Conservation (phyloP, 1,140 invertebrate genomes). For the Macrobrachium nipponense region DNA sequence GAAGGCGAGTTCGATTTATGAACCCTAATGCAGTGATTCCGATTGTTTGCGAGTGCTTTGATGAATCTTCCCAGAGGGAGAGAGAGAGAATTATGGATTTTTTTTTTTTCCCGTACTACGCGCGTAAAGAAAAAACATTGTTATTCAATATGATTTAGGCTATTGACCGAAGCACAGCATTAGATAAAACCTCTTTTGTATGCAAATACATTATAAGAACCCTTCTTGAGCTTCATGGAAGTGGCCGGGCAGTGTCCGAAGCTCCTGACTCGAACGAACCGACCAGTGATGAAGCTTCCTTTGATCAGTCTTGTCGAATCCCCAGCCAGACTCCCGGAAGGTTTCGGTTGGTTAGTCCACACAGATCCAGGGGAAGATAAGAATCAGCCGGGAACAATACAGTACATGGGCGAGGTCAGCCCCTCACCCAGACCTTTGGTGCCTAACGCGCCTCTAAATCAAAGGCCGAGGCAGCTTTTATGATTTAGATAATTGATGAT, state of each 20-base stretch:
- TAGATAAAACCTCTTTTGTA: not conserved
- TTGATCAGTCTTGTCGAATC: not conserved
- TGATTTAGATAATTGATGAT: constrained; percentile 12
- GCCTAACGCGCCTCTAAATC: constrained; percentile 13
- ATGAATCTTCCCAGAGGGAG: constrained; percentile 3
- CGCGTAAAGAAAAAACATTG: too few relatives aligned
- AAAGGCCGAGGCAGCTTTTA: not conserved
- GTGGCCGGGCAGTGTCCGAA: too few relatives aligned
- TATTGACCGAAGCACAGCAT: not conserved
- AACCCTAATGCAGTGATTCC: not conserved
- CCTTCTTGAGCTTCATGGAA: too few relatives aligned
- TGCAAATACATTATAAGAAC: too few relatives aligned
- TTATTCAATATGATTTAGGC: too few relatives aligned
- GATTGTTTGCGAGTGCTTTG: not conserved
- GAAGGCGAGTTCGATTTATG: not conserved
- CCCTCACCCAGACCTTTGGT: constrained; percentile 15
- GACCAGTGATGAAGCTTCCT: too few relatives aligned
- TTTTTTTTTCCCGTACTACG: too few relatives aligned
- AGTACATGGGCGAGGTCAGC: constrained; percentile 32
- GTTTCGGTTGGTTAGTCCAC: not conserved
- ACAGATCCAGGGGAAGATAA: constrained; percentile 19
- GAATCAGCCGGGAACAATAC: constrained; percentile 28
- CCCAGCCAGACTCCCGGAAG: not conserved
- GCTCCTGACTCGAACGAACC: too few relatives aligned
- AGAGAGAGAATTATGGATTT: constrained; percentile 6